These are phyloP conservation scores for Oryzias celebensis DNA, from an alignment of 2,113 vertebrate genomes.

Conservation along the genomic window DNA sequence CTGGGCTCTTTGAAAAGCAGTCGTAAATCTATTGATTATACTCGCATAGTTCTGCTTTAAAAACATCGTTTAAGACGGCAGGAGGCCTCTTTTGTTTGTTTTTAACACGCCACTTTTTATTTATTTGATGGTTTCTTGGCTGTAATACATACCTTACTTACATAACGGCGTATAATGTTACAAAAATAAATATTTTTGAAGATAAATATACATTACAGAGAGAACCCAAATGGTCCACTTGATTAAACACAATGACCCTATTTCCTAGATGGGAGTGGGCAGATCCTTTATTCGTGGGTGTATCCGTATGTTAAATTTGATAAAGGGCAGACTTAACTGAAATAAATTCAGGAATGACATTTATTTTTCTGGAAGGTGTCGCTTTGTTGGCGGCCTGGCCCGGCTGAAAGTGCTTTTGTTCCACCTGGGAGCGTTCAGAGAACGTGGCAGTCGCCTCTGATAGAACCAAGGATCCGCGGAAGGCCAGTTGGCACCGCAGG, in stretches of 20 bases:
- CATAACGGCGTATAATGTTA: too few species aligned
- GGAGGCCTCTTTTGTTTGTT: too few species aligned
- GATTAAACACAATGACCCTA: conserved; percentile 16
- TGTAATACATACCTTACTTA: too few species aligned
- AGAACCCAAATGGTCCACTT: conserved; percentile 1
- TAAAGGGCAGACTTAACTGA: conserved; percentile 2
- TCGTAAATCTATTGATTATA: not conserved
- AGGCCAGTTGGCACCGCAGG: conserved; percentile 14
- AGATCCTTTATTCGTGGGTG: conserved; percentile 47
- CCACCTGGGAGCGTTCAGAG: not conserved
- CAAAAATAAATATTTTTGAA: not conserved
- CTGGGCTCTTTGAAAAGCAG: not conserved
- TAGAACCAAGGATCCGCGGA: conserved; percentile 18
- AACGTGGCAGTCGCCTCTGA: not conserved
- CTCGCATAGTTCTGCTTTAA: too few species aligned
- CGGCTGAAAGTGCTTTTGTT: conserved; percentile 1
- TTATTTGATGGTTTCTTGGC: too few species aligned
- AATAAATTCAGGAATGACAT: conserved; percentile 3
- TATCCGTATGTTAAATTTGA: conserved; percentile 21
- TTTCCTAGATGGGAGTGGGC: conserved; percentile 19
- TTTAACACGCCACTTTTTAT: too few species aligned
- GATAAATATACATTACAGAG: not conserved
- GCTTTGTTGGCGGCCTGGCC: not conserved
- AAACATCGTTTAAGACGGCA: too few species aligned
- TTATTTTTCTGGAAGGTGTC: not conserved